Percentiles rank a stretch among this genome's conserved stretches.
Conservation (phyloP, 1,140 invertebrate genomes). For the Penaeus indicus region DNA sequence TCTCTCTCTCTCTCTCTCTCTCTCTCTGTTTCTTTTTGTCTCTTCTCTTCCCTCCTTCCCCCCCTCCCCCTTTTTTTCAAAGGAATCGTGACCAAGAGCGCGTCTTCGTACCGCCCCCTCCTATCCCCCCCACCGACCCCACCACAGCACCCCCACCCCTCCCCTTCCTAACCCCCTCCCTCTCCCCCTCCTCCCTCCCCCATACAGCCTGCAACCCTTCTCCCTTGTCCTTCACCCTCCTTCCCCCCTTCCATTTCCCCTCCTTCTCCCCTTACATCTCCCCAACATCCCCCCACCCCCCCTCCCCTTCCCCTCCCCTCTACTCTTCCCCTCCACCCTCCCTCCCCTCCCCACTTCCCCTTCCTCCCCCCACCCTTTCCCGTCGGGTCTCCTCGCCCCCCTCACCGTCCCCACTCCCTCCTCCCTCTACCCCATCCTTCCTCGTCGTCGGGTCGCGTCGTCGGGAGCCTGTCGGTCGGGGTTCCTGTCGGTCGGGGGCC, state of each 20-base stretch:
- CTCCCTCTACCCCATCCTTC: no score
- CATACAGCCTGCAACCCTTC: not conserved
- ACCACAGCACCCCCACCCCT: not conserved
- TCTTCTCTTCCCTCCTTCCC: not conserved
- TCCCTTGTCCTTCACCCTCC: not conserved
- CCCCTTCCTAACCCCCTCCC: no score
- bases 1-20: not conserved
- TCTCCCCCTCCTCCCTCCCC: constrained; percentile 9
- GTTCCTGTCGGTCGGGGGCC: no score
- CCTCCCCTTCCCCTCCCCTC: not conserved
- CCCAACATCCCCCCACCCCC: not conserved
- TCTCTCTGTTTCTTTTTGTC: not conserved
- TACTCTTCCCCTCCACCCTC: not conserved
- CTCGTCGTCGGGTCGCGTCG: no score
- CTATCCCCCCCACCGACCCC: not conserved
- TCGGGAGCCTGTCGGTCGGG: no score
- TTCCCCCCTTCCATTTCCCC: not conserved
- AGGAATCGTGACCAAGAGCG: no score
- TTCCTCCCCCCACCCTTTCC: no score
- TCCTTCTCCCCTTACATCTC: not conserved
- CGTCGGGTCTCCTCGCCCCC: no score
- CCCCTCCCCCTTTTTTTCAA: not conserved
- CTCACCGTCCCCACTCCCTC: no score
- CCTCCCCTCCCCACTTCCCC: not conserved
- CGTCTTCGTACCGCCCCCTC: not conserved